phyloP scores from a whole-genome alignment of 2,888 invertebrate genomes.

The Spilarctia lutea region DNA sequence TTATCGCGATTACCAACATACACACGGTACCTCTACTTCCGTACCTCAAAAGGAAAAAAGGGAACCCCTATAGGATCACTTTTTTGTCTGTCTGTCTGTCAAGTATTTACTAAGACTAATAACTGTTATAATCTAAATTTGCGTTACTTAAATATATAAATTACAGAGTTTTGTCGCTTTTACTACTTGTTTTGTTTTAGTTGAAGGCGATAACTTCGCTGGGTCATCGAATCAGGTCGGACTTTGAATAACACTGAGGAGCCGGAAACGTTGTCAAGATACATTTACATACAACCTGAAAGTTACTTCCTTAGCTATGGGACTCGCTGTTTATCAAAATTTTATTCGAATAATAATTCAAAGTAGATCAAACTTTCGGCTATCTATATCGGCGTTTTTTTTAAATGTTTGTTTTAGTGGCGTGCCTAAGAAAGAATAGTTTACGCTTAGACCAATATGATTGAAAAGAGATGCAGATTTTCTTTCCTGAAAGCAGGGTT shows the following conservation, averaged over 20 bases:
- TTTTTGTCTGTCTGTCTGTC: too few species aligned
- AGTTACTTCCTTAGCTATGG: constrained; percentile 34
- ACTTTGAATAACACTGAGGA: constrained; percentile 40
- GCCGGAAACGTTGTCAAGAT: constrained; percentile 43
- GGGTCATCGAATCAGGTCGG: constrained; percentile 11
- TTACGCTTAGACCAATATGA: too few species aligned
- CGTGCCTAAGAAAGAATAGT: too few species aligned
- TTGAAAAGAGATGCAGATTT: too few species aligned
- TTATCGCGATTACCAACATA: too few species aligned
- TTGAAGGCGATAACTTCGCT: neutral
- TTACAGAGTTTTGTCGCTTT: constrained; percentile 1
- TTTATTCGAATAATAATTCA: constrained; percentile 20
- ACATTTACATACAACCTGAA: constrained; percentile 45
- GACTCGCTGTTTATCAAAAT: constrained; percentile 27
- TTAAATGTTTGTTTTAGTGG: neutral
- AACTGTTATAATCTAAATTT: neutral
- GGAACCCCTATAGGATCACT: too few species aligned
- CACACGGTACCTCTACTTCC: too few species aligned
- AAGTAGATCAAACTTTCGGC: neutral
- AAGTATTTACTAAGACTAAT: too few species aligned
- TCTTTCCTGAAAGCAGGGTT: too few species aligned
- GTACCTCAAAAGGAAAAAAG: too few species aligned
- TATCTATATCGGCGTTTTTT: too few species aligned
- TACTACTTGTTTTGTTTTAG: constrained; percentile 18
- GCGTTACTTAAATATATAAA: neutral